phyloP scores from a whole-genome alignment of 1,140 invertebrate genomes.

The Aporrectodea caliginosa region DNA sequence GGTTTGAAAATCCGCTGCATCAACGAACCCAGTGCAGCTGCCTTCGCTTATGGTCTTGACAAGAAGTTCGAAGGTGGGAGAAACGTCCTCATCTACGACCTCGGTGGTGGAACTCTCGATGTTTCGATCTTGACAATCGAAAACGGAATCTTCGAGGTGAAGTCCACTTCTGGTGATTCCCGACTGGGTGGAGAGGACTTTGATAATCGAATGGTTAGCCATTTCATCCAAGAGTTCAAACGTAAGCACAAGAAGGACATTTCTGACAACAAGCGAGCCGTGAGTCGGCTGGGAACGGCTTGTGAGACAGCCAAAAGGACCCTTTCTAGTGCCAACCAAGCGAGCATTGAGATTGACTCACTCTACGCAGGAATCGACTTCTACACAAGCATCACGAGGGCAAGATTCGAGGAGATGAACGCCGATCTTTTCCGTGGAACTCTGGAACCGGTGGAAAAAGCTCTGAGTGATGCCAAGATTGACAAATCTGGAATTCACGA shows the following conservation, averaged over 20 bases:
- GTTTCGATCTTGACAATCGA: conserved; percentile 93
- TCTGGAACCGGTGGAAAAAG: conserved; percentile 91
- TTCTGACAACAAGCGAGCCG: conserved; percentile 79
- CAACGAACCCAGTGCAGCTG: conserved; percentile 59
- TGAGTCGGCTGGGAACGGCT: conserved; percentile 84
- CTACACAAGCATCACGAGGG: conserved; percentile 89
- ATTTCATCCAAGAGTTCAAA: conserved; percentile 95
- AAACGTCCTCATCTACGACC: conserved; percentile 73
- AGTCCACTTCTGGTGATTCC: conserved; percentile 94
- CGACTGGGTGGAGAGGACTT: conserved; percentile 98
- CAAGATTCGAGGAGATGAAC: conserved; percentile 67
- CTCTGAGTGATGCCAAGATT: conserved; percentile 86
- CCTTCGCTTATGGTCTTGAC: conserved; percentile 59
- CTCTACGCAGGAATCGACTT: conserved; percentile 93
- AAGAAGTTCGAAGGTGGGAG: conserved; percentile 60
- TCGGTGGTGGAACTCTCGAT: conserved; percentile 96
- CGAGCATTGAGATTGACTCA: conserved; percentile 71
- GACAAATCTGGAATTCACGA: conserved; percentile 88
- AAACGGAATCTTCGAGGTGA: conserved; percentile 90
- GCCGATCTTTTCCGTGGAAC: conserved; percentile 83
- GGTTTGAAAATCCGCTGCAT: conserved; percentile 61
- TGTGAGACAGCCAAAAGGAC: conserved; percentile 94
- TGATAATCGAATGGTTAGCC: conserved; percentile 94
- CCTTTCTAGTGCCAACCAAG: conserved; percentile 87
- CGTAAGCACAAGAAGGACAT: conserved; percentile 95